Evolutionary conservation across 2,888 invertebrate genomes (phyloP).

Genomic region (Liodrosophila aerea): DNA sequence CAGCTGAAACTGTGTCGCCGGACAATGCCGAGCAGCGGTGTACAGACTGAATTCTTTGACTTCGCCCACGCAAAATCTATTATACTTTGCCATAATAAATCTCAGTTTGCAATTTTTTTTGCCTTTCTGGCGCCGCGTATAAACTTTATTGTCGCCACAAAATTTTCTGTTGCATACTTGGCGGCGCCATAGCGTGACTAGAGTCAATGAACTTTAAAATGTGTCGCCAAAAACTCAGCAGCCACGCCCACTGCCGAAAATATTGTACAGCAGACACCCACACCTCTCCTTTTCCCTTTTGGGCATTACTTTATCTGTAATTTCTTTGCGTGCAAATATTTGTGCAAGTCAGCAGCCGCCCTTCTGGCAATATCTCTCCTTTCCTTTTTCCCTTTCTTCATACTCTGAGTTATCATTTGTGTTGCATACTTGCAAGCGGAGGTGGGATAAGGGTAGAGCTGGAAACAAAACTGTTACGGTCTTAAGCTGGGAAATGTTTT

Average conservation of each 20-base stretch:
- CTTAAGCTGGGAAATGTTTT: conserved; percentile 73
- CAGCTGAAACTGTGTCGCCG: conserved; percentile 49
- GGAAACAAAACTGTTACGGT: conserved; percentile 51
- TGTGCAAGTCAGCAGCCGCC: conserved; percentile 67
- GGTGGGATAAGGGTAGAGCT: neutral
- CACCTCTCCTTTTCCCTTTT: conserved; percentile 20
- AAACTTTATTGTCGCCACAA: conserved; percentile 78
- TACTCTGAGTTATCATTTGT: conserved; percentile 57
- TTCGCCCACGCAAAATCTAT: conserved; percentile 24
- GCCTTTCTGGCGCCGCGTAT: conserved; percentile 60
- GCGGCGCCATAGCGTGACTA: conserved; percentile 60
- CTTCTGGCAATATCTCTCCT: neutral
- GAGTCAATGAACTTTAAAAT: conserved; percentile 76
- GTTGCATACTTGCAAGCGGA: conserved; percentile 62
- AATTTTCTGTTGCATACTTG: conserved; percentile 71
- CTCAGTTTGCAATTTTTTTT: conserved; percentile 2
- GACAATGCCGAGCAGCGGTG: conserved; percentile 19
- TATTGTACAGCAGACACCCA: conserved; percentile 31
- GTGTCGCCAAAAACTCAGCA: conserved; percentile 30
- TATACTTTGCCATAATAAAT: conserved; percentile 3
- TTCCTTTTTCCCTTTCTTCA: neutral
- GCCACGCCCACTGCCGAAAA: conserved; percentile 42
- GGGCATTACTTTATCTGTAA: conserved; percentile 37
- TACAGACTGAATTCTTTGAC: conserved; percentile 11
- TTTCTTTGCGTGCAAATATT: conserved; percentile 63